phyloP scores from a whole-genome alignment of 2,888 invertebrate genomes.

The Microctonus brassicae region DNA sequence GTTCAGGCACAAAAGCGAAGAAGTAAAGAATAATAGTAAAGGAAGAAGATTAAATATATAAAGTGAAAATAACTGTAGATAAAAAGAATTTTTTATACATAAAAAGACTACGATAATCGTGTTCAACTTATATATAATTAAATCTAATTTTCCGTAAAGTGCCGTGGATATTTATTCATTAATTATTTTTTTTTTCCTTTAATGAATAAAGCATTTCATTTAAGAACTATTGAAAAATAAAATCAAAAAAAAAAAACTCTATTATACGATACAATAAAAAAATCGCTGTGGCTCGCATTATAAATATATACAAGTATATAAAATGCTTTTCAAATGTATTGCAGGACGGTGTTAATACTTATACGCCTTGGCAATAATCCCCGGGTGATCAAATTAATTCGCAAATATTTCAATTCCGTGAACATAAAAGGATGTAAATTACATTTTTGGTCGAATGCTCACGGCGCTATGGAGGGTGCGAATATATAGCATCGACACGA shows the following conservation, averaged over 20 bases:
- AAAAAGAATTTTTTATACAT: too few relatives aligned
- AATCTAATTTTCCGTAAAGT: conserved; percentile 58
- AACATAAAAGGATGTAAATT: conserved; percentile 69
- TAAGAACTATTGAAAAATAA: not conserved
- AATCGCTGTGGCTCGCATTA: conserved; percentile 22
- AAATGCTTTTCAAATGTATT: conserved; percentile 3
- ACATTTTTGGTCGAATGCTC: conserved; percentile 69
- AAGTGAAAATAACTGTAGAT: too few relatives aligned
- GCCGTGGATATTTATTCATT: conserved; percentile 16
- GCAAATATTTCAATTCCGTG: conserved; percentile 69
- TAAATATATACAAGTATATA: not conserved
- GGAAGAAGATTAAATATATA: too few relatives aligned
- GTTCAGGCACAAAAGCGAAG: too few relatives aligned
- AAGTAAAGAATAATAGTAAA: not conserved
- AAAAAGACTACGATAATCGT: not conserved
- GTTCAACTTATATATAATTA: conserved; percentile 43
- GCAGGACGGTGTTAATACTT: conserved; percentile 11
- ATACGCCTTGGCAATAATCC: conserved; percentile 56
- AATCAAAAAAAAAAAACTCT: conserved; percentile 18
- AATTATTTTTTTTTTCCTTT: not conserved
- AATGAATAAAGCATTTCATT: not conserved
- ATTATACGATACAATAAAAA: not conserved
- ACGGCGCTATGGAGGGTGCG: conserved; percentile 42
- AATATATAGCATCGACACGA: conserved; percentile 29
- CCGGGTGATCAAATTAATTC: conserved; percentile 62